These are phyloP conservation scores for Bombus waltoni DNA, from an alignment of 1,140 invertebrate genomes.

Conservation along the genomic window DNA sequence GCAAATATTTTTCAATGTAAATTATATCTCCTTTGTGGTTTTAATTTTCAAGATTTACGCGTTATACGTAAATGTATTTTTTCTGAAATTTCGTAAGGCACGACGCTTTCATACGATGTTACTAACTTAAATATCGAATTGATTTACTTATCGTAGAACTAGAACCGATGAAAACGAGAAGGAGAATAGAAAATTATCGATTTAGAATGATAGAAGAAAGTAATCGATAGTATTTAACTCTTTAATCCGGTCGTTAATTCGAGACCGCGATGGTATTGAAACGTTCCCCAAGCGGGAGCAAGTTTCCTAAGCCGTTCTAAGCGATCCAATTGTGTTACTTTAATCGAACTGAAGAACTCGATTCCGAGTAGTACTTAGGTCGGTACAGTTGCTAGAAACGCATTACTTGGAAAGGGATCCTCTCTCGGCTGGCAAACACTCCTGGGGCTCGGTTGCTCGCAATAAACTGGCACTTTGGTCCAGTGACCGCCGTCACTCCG, in stretches of 20 bases:
- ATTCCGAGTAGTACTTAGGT: conserved; percentile 6
- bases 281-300: background rate
- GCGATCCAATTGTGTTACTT: conserved; percentile 24
- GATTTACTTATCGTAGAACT: too few relatives aligned
- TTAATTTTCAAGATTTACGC: too few relatives aligned
- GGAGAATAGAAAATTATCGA: background rate
- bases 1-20: too few relatives aligned
- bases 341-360: conserved; percentile 31
- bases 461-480: conserved; percentile 6
- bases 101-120: too few relatives aligned
- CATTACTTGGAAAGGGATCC: conserved; percentile 14
- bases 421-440: conserved; percentile 6
- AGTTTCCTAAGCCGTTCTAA: conserved; percentile 20
- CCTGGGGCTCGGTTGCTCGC: background rate
- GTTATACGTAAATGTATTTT: too few relatives aligned
- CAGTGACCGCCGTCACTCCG: background rate
- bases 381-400: conserved; percentile 2
- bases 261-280: background rate
- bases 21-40: too few relatives aligned
- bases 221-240: background rate
- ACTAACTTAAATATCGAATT: background rate
- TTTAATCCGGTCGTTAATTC: background rate
- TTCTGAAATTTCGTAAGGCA: too few relatives aligned
- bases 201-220: background rate
- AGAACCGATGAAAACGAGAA: background rate